Evolutionary conservation across 2,113 vertebrate species (phyloP).

Genomic region (Delphinus delphis): DNA sequence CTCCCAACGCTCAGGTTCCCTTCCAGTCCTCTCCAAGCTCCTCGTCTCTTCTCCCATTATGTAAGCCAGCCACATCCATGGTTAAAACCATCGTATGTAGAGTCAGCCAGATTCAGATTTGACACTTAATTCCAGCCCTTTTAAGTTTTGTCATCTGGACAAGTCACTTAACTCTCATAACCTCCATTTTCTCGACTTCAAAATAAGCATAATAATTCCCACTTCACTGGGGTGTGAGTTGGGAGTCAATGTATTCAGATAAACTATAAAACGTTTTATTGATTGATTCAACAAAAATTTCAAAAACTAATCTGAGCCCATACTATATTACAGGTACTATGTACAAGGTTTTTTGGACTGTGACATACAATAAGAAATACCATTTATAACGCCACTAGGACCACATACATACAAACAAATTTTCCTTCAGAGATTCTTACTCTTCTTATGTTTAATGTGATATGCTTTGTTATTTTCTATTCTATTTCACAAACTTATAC

Average conservation of each 20-base stretch:
- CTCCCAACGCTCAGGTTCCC: not conserved
- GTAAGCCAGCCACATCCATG: too few species aligned
- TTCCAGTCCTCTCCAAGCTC: not conserved
- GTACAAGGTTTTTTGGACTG: not conserved
- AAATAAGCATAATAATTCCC: not conserved
- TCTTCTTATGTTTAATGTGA: not conserved
- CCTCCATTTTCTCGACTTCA: not conserved
- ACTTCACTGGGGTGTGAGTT: not conserved
- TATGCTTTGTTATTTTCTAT: conserved; percentile 10
- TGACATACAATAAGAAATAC: not conserved
- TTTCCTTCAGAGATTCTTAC: not conserved
- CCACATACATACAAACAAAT: not conserved
- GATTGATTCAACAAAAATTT: not conserved
- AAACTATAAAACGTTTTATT: not conserved
- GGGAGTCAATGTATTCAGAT: not conserved
- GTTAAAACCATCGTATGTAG: not conserved
- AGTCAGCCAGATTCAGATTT: not conserved
- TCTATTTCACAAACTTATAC: not conserved
- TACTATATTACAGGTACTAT: not conserved
- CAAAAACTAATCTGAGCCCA: not conserved
- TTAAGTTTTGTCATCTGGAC: not conserved
- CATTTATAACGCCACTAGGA: not conserved
- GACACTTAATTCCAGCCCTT: not conserved
- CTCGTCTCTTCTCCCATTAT: not conserved
- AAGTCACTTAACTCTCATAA: not conserved